Evolutionary conservation across 1,140 invertebrate genomes (phyloP).

Genomic region (Drosophila varians): DNA sequence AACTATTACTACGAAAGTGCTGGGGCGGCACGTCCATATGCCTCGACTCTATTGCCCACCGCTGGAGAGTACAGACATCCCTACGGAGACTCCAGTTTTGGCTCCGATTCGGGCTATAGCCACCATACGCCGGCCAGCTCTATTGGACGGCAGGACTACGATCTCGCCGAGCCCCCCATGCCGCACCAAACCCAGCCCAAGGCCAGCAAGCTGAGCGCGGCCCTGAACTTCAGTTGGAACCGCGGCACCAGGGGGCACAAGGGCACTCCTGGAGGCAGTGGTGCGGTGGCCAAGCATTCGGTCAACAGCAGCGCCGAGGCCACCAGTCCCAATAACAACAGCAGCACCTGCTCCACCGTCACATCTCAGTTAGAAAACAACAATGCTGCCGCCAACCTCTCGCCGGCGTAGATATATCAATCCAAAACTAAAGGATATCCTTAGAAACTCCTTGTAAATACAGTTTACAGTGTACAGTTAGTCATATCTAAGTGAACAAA

Average conservation of each 20-base stretch:
- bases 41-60: slow-evolving; percentile 56
- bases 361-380: slow-evolving; percentile 68
- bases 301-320: slow-evolving; percentile 45
- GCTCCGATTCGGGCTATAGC: slow-evolving; percentile 89
- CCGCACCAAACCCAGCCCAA: slow-evolving; percentile 29
- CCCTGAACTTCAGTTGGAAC: slow-evolving; percentile 78
- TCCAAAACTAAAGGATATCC: neutral
- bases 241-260: slow-evolving; percentile 25
- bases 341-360: slow-evolving; percentile 69
- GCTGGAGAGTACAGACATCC: slow-evolving; percentile 63
- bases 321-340: slow-evolving; percentile 77
- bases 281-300: slow-evolving; percentile 18
- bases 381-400: slow-evolving; percentile 45
- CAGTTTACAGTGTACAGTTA: slow-evolving; percentile 70
- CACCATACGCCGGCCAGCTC: slow-evolving; percentile 86
- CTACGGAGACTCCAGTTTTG: slow-evolving; percentile 85
- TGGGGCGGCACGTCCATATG: slow-evolving; percentile 67
- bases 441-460: slow-evolving; percentile 37
- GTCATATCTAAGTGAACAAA: slow-evolving; percentile 45
- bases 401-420: slow-evolving; percentile 51
- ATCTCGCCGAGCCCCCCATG: slow-evolving; percentile 57
- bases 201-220: slow-evolving; percentile 65
- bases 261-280: neutral
- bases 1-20: slow-evolving; percentile 88
- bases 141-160: slow-evolving; percentile 75